phyloP scores from a whole-genome alignment of 2,888 invertebrate genomes.

The Lacanobia wlatinum region DNA sequence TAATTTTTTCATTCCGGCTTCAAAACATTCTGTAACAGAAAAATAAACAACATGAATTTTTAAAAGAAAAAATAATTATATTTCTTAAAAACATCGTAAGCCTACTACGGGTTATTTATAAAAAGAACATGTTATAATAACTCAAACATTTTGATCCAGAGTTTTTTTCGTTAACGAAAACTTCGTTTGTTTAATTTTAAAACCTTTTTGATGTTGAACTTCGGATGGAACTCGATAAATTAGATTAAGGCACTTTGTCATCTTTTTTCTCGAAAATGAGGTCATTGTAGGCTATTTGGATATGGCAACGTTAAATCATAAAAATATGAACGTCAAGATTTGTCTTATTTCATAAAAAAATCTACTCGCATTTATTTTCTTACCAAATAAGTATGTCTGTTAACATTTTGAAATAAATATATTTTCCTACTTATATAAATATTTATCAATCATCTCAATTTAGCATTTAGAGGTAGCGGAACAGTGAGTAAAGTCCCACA shows the following conservation, averaged over 20 bases:
- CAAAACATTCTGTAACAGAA: not conserved
- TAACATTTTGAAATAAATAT: no score
- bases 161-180: constrained; percentile 37
- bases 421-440: no score
- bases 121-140: constrained; percentile 14
- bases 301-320: not conserved
- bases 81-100: not conserved
- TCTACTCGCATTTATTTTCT: no score
- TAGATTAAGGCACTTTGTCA: constrained; percentile 76
- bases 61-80: constrained; percentile 2
- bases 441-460: no score
- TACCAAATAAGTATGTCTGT: no score
- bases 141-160: constrained; percentile 16
- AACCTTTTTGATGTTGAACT: constrained; percentile 72
- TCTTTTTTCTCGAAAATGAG: constrained; percentile 69
- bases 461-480: no score
- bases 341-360: no score
- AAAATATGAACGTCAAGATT: no score
- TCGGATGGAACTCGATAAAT: constrained; percentile 76
- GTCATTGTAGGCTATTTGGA: constrained; percentile 58
- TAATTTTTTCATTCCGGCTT: not conserved
- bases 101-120: not conserved
- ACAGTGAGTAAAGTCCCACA: no score
- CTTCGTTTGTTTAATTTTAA: constrained; percentile 51
- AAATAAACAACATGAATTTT: constrained; percentile 7